These are phyloP conservation scores for Dicycla oo DNA, from an alignment of 2,888 invertebrate genomes.

Conservation along the genomic window DNA sequence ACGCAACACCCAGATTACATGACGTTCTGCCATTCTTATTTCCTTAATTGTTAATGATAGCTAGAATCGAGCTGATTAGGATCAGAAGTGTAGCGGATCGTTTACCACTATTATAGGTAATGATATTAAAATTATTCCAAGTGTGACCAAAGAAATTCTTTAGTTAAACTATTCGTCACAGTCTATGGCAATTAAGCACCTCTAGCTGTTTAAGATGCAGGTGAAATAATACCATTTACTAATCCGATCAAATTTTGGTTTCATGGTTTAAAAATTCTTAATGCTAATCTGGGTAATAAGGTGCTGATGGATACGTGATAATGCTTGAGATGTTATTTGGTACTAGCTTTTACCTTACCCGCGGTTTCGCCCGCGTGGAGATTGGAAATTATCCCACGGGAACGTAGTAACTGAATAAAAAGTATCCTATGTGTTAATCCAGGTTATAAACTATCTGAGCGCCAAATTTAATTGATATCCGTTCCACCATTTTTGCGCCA, in stretches of 20 bases:
- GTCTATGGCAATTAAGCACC: conserved; percentile 30
- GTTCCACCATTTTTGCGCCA: no score
- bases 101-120: not conserved
- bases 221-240: conserved; percentile 12
- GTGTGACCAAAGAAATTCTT: conserved; percentile 47
- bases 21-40: no score
- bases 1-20: no score
- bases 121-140: conserved; percentile 6
- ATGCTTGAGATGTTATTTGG: not conserved
- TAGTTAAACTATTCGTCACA: conserved; percentile 53
- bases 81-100: conserved; percentile 12
- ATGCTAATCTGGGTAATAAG: not conserved
- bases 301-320: not conserved
- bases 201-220: not conserved
- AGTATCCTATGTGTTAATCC: not conserved
- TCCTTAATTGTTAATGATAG: not conserved
- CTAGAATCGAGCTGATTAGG: conserved; percentile 1
- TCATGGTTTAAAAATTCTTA: conserved; percentile 11
- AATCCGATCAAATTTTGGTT: conserved; percentile 15
- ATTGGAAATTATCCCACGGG: not conserved
- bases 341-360: not conserved
- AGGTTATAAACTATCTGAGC: no score
- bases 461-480: not conserved
- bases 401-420: no score
- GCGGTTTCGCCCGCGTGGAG: not conserved